Conservation (phyloP, 2,888 invertebrate genomes). For the Pecten maximus region DNA sequence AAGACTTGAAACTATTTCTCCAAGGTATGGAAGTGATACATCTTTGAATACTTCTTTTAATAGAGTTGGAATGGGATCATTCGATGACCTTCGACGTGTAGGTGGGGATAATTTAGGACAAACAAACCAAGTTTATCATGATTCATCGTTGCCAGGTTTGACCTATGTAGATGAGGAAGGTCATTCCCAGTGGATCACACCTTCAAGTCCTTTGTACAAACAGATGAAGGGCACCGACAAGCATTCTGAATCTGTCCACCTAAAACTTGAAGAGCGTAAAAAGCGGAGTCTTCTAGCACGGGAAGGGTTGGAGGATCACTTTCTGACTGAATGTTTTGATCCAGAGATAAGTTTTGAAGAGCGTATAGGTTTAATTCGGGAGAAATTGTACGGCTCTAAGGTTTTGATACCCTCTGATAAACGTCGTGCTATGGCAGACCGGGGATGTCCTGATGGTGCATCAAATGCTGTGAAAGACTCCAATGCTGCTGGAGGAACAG, state of each 20-base stretch:
- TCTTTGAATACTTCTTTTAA: not conserved
- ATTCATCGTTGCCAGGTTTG: conserved; percentile 38
- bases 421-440: conserved; percentile 32
- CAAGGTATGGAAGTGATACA: not conserved
- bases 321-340: conserved; percentile 52
- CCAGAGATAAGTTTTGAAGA: conserved; percentile 54
- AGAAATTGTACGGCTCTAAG: conserved; percentile 49
- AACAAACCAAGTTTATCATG: not conserved
- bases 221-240: not conserved
- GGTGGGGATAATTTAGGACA: not conserved
- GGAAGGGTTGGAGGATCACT: conserved; percentile 47
- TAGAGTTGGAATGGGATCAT: not conserved
- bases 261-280: conserved; percentile 17
- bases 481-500: not conserved
- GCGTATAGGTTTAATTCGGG: conserved; percentile 48
- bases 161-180: conserved; percentile 47
- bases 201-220: conserved; percentile 45
- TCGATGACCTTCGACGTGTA: not conserved
- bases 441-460: conserved; percentile 52
- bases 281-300: not conserved
- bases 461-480: conserved; percentile 37
- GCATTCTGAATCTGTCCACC: not conserved
- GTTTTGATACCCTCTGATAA: conserved; percentile 21
- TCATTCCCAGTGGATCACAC: conserved; percentile 43
- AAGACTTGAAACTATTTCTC: conserved; percentile 3